phyloP scores from a whole-genome alignment of 2,888 invertebrate species.

The Apodemia zela region DNA sequence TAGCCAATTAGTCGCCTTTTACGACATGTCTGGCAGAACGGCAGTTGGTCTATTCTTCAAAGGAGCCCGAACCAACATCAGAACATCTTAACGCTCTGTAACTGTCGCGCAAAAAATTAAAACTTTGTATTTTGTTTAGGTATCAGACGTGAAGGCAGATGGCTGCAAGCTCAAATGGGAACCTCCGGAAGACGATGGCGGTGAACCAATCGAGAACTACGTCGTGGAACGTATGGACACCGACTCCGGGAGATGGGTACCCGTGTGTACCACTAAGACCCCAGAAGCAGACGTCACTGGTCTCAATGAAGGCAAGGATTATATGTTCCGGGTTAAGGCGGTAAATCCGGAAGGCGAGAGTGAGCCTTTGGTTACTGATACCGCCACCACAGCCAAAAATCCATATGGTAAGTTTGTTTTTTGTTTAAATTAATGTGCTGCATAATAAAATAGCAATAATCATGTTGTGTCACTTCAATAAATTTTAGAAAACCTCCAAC shows the following conservation, averaged over 20 bases:
- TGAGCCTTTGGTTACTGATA: slow-evolving; percentile 95
- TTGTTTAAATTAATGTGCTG: background rate
- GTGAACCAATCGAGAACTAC: slow-evolving; percentile 95
- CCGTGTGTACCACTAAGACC: slow-evolving; percentile 85
- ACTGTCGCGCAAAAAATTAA: no score
- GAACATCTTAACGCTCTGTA: no score
- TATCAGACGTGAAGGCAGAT: slow-evolving; percentile 93
- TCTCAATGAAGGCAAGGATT: slow-evolving; percentile 97
- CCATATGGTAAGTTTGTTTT: slow-evolving; percentile 90
- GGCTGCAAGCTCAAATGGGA: slow-evolving; percentile 97
- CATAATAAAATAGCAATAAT: no score
- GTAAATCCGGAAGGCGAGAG: slow-evolving; percentile 98
- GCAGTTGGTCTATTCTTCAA: no score
- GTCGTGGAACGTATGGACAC: slow-evolving; percentile 98
- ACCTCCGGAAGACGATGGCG: slow-evolving; percentile 97
- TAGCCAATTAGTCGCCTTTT: no score
- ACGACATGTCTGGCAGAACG: no score
- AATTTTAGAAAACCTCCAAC: no score
- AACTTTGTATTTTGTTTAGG: slow-evolving; percentile 46
- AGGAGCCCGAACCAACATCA: no score
- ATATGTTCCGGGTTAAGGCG: slow-evolving; percentile 98
- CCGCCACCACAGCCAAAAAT: slow-evolving; percentile 97
- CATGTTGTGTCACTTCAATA: no score
- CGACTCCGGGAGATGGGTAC: slow-evolving; percentile 95
- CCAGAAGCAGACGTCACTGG: slow-evolving; percentile 94